Conservation (phyloP, 2,888 invertebrate genomes). For the Atrina japonica region DNA sequence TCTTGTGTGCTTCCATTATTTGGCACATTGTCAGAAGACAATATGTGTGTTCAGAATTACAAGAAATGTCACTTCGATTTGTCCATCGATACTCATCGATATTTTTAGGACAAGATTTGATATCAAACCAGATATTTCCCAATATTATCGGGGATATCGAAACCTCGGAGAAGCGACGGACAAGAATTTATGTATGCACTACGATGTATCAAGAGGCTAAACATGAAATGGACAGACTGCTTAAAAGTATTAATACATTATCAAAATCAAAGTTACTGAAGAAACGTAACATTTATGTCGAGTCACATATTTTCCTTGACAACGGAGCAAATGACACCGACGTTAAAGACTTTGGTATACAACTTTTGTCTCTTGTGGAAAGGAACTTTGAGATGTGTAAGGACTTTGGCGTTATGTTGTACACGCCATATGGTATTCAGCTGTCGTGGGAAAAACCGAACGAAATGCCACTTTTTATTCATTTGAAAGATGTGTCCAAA, state of each 20-base stretch:
- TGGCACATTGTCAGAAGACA: too few relatives aligned
- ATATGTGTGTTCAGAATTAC: too few relatives aligned
- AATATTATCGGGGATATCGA: neutral
- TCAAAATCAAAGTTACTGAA: slow-evolving; percentile 47
- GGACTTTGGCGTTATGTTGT: slow-evolving; percentile 50
- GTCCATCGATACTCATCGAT: neutral
- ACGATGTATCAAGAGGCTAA: slow-evolving; percentile 74
- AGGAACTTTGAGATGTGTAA: slow-evolving; percentile 49
- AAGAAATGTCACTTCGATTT: too few relatives aligned
- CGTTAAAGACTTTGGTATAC: slow-evolving; percentile 65
- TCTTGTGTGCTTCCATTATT: too few relatives aligned
- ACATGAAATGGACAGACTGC: slow-evolving; percentile 68
- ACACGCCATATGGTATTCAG: slow-evolving; percentile 70
- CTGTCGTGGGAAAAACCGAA: slow-evolving; percentile 59
- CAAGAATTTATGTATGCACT: slow-evolving; percentile 66
- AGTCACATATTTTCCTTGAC: slow-evolving; percentile 71
- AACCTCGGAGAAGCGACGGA: neutral
- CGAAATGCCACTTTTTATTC: slow-evolving; percentile 69
- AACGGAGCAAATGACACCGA: slow-evolving; percentile 62
- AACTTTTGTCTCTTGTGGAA: slow-evolving; percentile 63
- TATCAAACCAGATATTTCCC: neutral
- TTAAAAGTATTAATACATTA: slow-evolving; percentile 61
- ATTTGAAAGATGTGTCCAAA: slow-evolving; percentile 65
- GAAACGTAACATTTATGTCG: slow-evolving; percentile 55
- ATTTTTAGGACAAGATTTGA: neutral